phyloP scores from a whole-genome alignment of 1,140 invertebrate species.

The Oppia nitens region DNA sequence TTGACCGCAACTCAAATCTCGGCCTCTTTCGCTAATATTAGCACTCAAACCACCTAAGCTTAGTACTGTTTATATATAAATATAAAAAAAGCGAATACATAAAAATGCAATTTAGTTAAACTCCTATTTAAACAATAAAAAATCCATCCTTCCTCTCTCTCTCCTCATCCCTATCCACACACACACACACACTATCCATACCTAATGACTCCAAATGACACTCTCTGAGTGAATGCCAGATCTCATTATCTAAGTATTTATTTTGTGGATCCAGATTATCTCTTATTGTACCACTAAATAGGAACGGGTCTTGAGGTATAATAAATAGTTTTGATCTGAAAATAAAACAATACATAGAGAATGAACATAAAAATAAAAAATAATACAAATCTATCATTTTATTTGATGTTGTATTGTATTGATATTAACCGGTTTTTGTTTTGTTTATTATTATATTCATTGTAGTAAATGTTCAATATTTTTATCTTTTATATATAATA shows the following conservation, averaged over 20 bases:
- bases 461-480: no score
- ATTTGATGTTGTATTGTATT: no score
- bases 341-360: neutral
- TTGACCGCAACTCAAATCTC: slow-evolving; percentile 49
- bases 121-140: no score
- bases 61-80: no score
- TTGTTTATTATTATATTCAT: slow-evolving; percentile 41
- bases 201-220: slow-evolving; percentile 22
- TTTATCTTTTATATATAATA: no score
- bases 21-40: slow-evolving; percentile 29
- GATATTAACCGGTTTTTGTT: no score
- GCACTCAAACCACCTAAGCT: slow-evolving; percentile 3
- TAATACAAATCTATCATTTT: no score
- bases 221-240: slow-evolving; percentile 24
- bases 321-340: slow-evolving; percentile 52
- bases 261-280: slow-evolving; percentile 25
- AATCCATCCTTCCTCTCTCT: no score
- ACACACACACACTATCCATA: no score
- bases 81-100: no score
- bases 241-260: slow-evolving; percentile 21
- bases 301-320: slow-evolving; percentile 48
- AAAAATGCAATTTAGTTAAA: no score
- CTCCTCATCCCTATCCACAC: no score
- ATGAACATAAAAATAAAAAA: neutral
- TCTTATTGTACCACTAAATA: slow-evolving; percentile 31